Conservation (phyloP, 2,113 vertebrate species). For the Mystacornis crossleyi region DNA sequence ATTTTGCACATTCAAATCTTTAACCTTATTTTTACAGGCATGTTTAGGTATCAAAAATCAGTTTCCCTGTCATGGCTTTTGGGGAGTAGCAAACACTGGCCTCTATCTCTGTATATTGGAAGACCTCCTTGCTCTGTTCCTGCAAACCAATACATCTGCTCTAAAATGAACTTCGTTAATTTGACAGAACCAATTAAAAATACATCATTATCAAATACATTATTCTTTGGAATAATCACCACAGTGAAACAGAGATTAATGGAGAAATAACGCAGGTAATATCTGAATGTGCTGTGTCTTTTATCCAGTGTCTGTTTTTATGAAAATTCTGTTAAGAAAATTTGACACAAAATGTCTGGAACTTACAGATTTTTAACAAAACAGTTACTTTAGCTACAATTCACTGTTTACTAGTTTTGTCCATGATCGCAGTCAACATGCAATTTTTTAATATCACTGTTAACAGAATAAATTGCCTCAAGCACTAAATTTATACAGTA, state of each 20-base stretch:
- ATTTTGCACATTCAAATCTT: neutral
- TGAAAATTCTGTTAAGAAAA: neutral
- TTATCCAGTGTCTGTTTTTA: neutral
- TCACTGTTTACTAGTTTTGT: neutral
- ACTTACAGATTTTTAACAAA: neutral
- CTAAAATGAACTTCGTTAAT: neutral
- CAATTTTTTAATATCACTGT: neutral
- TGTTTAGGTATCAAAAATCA: neutral
- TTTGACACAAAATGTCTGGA: neutral
- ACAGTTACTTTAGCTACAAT: neutral
- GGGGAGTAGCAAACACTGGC: neutral
- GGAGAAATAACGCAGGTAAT: neutral
- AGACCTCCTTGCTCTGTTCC: neutral
- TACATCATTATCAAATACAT: neutral
- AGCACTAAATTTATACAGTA: neutral
- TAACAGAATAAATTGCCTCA: neutral
- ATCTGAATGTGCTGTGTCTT: neutral
- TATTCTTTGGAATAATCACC: neutral
- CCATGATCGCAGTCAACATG: neutral
- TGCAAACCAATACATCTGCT: neutral
- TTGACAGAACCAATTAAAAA: neutral
- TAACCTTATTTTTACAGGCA: neutral
- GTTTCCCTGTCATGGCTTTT: neutral
- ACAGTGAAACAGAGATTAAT: neutral
- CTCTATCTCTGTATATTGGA: neutral